Percentiles rank a stretch among this genome's conserved stretches.
phyloP scores from a whole-genome alignment of 2,888 invertebrate genomes.

The Mystacides longicornis region DNA sequence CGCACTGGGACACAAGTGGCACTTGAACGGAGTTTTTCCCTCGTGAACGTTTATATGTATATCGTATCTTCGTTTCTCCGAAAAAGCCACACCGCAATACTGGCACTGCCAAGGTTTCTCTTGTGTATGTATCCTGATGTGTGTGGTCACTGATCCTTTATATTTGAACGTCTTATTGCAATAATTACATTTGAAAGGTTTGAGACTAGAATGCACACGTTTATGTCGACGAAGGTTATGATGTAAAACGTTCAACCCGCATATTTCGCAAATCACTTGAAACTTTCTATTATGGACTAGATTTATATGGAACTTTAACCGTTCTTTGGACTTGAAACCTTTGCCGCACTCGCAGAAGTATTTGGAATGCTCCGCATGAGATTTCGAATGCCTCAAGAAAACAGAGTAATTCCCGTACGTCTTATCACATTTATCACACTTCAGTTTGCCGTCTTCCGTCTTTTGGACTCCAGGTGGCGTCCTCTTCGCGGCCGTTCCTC shows the following conservation, averaged over 20 bases:
- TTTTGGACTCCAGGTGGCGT: background rate
- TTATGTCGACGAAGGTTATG: background rate
- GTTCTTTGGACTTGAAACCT: background rate
- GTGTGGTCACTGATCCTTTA: background rate
- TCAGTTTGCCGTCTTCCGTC: background rate
- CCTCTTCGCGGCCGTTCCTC: background rate
- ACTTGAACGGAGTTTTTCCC: background rate
- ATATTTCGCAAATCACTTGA: background rate
- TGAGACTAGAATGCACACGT: background rate
- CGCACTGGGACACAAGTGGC: background rate
- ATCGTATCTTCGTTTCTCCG: background rate
- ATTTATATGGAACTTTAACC: background rate
- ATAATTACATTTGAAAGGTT: background rate
- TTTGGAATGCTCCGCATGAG: background rate
- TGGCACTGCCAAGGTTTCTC: background rate
- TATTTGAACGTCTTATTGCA: background rate
- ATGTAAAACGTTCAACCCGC: background rate
- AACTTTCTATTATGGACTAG: background rate
- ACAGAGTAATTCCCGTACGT: background rate
- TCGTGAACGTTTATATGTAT: background rate
- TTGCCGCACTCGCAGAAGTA: background rate
- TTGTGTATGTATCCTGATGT: background rate
- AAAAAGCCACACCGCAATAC: background rate
- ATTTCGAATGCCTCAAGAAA: background rate
- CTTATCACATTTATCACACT: background rate